Percentiles rank a stretch among this genome's conserved stretches.
Conservation (phyloP, 2,113 vertebrate species). For the Limanda limanda region DNA sequence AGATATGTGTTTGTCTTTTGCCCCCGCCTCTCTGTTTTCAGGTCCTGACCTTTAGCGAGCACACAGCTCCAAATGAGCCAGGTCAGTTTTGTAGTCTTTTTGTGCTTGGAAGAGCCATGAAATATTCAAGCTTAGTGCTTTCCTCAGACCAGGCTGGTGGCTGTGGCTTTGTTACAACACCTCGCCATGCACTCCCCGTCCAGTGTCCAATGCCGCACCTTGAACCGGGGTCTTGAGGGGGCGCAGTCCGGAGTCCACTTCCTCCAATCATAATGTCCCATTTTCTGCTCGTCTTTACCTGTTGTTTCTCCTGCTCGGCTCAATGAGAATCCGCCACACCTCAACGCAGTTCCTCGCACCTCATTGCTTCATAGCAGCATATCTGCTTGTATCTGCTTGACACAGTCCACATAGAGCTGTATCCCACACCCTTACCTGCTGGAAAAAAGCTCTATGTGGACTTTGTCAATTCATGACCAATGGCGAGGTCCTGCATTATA, state of each 20-base stretch:
- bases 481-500: constrained; percentile 83
- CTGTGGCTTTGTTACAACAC: constrained; percentile 93
- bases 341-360: neutral
- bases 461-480: constrained; percentile 84
- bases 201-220: constrained; percentile 59
- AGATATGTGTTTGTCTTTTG: constrained; percentile 77
- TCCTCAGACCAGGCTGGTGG: constrained; percentile 95
- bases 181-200: constrained; percentile 52
- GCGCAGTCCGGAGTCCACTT: constrained; percentile 10
- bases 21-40: constrained; percentile 80
- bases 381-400: constrained; percentile 27
- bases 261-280: constrained; percentile 58
- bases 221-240: constrained; percentile 36
- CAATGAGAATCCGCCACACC: constrained; percentile 27
- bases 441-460: constrained; percentile 63
- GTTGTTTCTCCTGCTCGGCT: constrained; percentile 26
- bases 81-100: constrained; percentile 93
- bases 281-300: constrained; percentile 62
- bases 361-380: constrained; percentile 41
- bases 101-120: constrained; percentile 96
- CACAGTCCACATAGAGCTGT: no score
- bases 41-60: constrained; percentile 87
- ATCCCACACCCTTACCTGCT: no score
- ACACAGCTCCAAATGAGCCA: constrained; percentile 73
- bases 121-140: constrained; percentile 95